Base-by-base conservation (phyloP, 2,888 invertebrate species). In the Epistrophe grossulariae region DNA sequence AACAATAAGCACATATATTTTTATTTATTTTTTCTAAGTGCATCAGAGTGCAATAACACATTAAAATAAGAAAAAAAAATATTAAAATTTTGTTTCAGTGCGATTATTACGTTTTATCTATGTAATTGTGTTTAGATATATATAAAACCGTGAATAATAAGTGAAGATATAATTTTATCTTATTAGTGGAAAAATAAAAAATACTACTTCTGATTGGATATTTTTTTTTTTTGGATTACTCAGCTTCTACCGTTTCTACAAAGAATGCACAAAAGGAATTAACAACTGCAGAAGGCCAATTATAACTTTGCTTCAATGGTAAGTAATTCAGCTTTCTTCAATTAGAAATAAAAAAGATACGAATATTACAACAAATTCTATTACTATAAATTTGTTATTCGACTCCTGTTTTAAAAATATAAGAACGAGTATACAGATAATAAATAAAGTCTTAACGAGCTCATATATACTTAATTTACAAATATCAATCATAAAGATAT, bases 191-290 rank as follows among this genome's bases (percentile, higher is more conserved):
- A 17, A 28, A 43, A 50, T 57, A 72, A 64, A 17, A n/a, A 79
- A 52, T 28, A 66, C 24, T 31, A 43, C 55, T 45, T 64, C 71
- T 70, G 24, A 84, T 71, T 84, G 84, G 70, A 76, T 84, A 76
- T 50, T 50, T 31, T 66, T 13, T n/a, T n/a, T 60, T 59, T 62
- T 85, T 82, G 85, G 85, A 82, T 82, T 74, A 78, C 76, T n/a
- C 43, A 15, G 19, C 48, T 48, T 35, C 24, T 73, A 62, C 31
- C 31, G 17, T 55, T 57, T 13, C 50, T 50, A 31, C 55, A 73
- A 62, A 62, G 52, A 81, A 85, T 85, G 84, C 60, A 48, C 68
- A 64, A 74, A 40, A 45, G 74, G 70, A 68, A 78, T 62, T 78
- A 38, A 50, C 15, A 11, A 31, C 52, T 48, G 11, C 50, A 79